Base-by-base conservation (phyloP, 2,888 invertebrate species). In the Drosophila recens region DNA sequence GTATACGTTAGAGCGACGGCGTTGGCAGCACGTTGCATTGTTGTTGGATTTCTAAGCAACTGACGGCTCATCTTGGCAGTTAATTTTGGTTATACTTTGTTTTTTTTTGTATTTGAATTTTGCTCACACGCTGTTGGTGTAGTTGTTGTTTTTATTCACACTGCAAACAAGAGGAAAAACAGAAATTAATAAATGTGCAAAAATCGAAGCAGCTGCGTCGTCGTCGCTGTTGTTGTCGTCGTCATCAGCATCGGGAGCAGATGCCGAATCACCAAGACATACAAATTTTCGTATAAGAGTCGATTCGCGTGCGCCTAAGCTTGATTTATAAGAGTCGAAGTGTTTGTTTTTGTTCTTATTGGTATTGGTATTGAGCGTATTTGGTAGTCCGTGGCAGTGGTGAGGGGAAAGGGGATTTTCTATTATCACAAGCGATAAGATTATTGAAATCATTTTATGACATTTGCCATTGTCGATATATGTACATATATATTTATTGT, bases 11-110 rank as follows among this genome's bases (percentile, higher is more conserved):
- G 17, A 9, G 66, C 40, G 4, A 65, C 51, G 49, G 54, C 67
- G 49, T 40, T 64, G 62, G 75, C 81, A 17, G 84, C 75, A 27
- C 87, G 80, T 64, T 87, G 83, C 10, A 88, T 53, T 36, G 75
- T 58, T 48, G 66, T 51, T 34, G 87, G 80, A 69, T 83, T 87
- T 67, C 79, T 90, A 49, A 90, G 77, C 53, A 91, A 73, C 59
- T 91, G 74, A 33, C 90, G 90, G 74, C 87, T 90, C 91, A 92
- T 91, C 46, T 75, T 68, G 3, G 27, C 34, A 53, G 40, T 64
- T 46, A 45, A 54, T 63, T 58, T 56, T 17, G 9, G 9, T 13
- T 17, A n/a, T n/a, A n/a, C n/a, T 33, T 15, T n/a, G 17, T 17
- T n/a, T 33, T 33, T 27, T 27, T 23, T 23, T 23, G 15, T 40